Conservation (phyloP, 2,888 invertebrate genomes). For the Mythimna vitellina region DNA sequence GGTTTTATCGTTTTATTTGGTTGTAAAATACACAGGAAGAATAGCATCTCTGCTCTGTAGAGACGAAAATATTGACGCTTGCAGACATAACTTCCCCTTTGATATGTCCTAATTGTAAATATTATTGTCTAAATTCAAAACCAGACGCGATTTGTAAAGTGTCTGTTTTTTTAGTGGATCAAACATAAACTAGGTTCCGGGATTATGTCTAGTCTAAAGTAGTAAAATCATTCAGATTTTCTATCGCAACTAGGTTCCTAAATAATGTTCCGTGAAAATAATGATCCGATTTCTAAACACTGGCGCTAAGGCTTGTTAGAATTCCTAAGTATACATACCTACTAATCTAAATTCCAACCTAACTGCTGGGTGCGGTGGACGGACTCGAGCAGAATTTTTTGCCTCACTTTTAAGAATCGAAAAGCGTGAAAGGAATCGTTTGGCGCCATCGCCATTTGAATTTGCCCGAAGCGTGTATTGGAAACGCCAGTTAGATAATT, state of each 20-base stretch:
- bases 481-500: slow-evolving; percentile 81
- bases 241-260: neutral
- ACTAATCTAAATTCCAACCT: slow-evolving; percentile 52
- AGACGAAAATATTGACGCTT: slow-evolving; percentile 13
- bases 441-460: slow-evolving; percentile 58
- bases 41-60: neutral
- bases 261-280: slow-evolving; percentile 27
- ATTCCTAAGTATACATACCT: slow-evolving; percentile 40
- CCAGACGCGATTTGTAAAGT: slow-evolving; percentile 7
- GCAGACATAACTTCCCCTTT: slow-evolving; percentile 19
- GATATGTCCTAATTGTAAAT: slow-evolving; percentile 29
- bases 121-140: slow-evolving; percentile 24
- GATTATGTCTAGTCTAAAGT: neutral
- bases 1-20: neutral
- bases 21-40: neutral
- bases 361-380: slow-evolving; percentile 36
- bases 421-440: slow-evolving; percentile 55
- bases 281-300: slow-evolving; percentile 30
- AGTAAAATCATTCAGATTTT: slow-evolving; percentile 4
- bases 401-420: slow-evolving; percentile 32
- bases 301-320: slow-evolving; percentile 36
- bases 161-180: slow-evolving; percentile 11
- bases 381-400: slow-evolving; percentile 48
- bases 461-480: slow-evolving; percentile 55
- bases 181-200: neutral